Percentiles rank a stretch among this genome's conserved stretches.
Conservation (phyloP, 2,888 invertebrate species). For the Rhagonycha fulva region DNA sequence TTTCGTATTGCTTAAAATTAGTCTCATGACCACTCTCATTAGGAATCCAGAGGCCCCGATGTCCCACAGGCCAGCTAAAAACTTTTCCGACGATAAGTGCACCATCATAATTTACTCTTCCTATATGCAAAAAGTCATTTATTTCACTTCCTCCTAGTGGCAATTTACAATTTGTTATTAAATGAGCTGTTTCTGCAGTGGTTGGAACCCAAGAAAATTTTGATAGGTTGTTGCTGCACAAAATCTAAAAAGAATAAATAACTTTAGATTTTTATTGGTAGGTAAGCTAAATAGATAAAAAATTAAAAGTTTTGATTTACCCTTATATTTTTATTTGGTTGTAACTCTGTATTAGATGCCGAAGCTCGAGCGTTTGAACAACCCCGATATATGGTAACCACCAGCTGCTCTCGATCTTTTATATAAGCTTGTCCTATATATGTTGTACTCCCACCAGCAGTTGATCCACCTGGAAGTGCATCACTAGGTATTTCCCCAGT, state of each 20-base stretch:
- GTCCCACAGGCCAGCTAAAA: neutral
- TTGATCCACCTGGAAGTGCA: conserved; percentile 9
- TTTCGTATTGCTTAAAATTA: neutral
- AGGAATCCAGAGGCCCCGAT: conserved; percentile 6
- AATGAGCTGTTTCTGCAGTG: neutral
- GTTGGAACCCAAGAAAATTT: neutral
- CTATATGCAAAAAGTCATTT: neutral
- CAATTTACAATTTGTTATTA: neutral
- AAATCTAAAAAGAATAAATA: no score
- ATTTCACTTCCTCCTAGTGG: neutral
- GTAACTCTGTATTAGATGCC: neutral
- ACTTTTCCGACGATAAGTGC: conserved; percentile 3
- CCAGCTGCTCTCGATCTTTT: neutral
- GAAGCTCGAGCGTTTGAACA: neutral
- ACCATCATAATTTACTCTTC: conserved; percentile 2
- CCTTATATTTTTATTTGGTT: neutral
- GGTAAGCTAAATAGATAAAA: no score
- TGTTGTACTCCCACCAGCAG: neutral
- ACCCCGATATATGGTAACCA: conserved; percentile 4
- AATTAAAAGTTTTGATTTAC: no score
- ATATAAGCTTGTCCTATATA: conserved; percentile 10
- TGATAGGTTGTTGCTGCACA: neutral
- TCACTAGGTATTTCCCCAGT: conserved; percentile 3
- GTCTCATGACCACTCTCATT: neutral
- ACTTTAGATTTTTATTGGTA: no score